Evolutionary conservation across 1,140 invertebrate genomes (phyloP), one percentile per base, ranked within the genome.

Genomic region (Aphaenogaster floridana): DNA sequence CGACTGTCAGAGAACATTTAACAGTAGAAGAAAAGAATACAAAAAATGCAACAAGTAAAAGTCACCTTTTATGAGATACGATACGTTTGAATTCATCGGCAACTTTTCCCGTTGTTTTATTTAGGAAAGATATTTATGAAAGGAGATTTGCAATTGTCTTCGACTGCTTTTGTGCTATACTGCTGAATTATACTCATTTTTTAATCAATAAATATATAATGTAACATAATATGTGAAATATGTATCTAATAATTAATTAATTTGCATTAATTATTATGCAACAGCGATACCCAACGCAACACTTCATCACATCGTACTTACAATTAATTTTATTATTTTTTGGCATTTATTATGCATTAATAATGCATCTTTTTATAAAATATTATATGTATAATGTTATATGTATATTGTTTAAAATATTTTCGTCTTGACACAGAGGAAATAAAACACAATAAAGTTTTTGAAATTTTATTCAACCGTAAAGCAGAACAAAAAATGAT

Each of bases 1-100:
- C 79, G 48, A 80, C 48, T 39, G 36, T n/a, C 21, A 72, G 52
- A 72, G 28, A 59, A 83, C 42, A 34, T 83, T 74, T 76, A 50
- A 76, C 28, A 61, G 80, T 3, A 21, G n/a, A 8, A 59, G 34
- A 39, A 74, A 74, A 76, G 11, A 50, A 21, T 2, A 21, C 11
- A 5, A 45, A 34, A 21, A 39, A 15, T 0, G n/a, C 45, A 76
- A 72, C 28, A 50, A 39, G 54, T 63, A 39, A 61, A 28, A 61
- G 17, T 59, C 69, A 7, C 48, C 17, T 76, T 48, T 76, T 9
- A 34, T 34, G 7, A 45, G 28, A 59, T 42, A 21, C 3, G 8
- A 28, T n/a, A 48, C 15, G 28, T 45, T 45, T n/a, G n/a, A 39
- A 13, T 7, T 28, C 21, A 63, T 45, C 42, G 57, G 42, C 15